phyloP scores from a whole-genome alignment of 2,888 invertebrate species.

The Tenthredo mesomela region DNA sequence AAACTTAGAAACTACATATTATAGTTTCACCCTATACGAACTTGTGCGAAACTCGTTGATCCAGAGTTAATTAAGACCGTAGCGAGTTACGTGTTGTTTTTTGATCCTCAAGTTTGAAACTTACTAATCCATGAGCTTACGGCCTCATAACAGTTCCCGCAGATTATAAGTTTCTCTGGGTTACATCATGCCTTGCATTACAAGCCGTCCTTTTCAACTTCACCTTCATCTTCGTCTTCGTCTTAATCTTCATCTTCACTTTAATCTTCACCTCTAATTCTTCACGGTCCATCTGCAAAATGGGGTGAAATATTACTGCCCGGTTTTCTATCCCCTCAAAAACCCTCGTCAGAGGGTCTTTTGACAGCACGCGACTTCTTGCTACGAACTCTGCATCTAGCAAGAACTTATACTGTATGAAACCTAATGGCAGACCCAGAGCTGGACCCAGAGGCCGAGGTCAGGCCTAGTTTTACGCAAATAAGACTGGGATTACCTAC shows the following conservation, averaged over 20 bases:
- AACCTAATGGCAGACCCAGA: neutral
- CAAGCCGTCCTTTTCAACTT: neutral
- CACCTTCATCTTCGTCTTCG: neutral
- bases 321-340: conserved; percentile 28
- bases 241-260: neutral
- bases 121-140: conserved; percentile 16
- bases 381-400: neutral
- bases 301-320: neutral
- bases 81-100: neutral
- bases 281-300: conserved; percentile 16
- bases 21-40: neutral
- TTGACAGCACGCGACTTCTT: conserved; percentile 29
- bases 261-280: conserved; percentile 22
- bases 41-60: neutral
- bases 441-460: neutral
- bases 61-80: conserved; percentile 19
- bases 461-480: neutral
- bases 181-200: neutral
- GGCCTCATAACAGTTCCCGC: conserved; percentile 24
- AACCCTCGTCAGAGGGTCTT: conserved; percentile 35
- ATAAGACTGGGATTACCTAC: conserved; percentile 4
- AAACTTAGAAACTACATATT: neutral
- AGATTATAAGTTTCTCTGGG: conserved; percentile 22
- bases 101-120: conserved; percentile 27
- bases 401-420: conserved; percentile 18